Percentiles rank a stretch among this genome's conserved stretches.
Conservation (phyloP, 2,888 invertebrate species). For the Drosophila mimetica region DNA sequence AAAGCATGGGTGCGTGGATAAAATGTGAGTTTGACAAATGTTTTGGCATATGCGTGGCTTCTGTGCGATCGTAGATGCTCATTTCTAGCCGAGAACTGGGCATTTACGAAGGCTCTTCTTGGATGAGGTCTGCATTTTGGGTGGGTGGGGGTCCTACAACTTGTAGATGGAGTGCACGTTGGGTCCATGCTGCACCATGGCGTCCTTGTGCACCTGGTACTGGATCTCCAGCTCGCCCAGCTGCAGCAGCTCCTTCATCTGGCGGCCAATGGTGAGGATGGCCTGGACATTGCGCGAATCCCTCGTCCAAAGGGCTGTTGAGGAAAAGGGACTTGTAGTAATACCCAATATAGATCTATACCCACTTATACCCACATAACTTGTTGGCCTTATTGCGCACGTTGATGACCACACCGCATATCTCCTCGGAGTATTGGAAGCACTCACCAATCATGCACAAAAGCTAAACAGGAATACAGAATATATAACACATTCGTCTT, state of each 20-base stretch:
- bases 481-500: neutral
- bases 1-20: conserved; percentile 11
- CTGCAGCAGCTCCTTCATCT: conserved; percentile 92
- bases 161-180: conserved; percentile 86
- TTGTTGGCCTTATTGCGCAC: conserved; percentile 95
- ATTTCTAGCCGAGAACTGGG: conserved; percentile 37
- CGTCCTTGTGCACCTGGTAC: conserved; percentile 93
- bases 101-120: conserved; percentile 36
- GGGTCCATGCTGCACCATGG: conserved; percentile 91
- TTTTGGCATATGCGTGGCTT: conserved; percentile 1
- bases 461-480: conserved; percentile 84
- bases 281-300: conserved; percentile 90
- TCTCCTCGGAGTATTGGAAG: conserved; percentile 95
- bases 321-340: neutral
- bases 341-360: too few relatives aligned
- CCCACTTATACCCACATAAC: conserved; percentile 88
- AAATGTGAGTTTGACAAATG: conserved; percentile 9
- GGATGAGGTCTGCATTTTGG: neutral
- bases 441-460: conserved; percentile 97
- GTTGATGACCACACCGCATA: conserved; percentile 98
- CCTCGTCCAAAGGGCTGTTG: conserved; percentile 93
- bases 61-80: conserved; percentile 50
- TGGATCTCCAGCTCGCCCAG: conserved; percentile 86
- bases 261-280: conserved; percentile 93
- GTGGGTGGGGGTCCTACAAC: conserved; percentile 35